Evolutionary conservation across 1,140 invertebrate species (phyloP), one percentile per base, ranked within the genome.

Genomic region (Parapsyche elsis): DNA sequence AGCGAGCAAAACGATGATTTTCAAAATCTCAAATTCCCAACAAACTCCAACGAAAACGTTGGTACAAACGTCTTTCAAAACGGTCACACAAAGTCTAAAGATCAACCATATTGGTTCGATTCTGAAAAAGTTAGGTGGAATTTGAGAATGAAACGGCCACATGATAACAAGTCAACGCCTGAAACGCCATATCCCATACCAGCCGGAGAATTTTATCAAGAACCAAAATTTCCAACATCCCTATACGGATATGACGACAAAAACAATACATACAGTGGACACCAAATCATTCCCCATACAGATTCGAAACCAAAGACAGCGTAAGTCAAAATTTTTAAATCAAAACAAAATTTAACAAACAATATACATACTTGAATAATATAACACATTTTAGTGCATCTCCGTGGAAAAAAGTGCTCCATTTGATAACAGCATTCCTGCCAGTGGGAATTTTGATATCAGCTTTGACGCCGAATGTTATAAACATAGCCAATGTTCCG

Each of bases 361-460:
- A n/a, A n/a, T n/a, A n/a, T n/a, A n/a, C n/a, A n/a, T n/a, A n/a
- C 30, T 38, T 38, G 30, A 38, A 38, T 38, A 38, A n/a, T n/a
- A n/a, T n/a, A n/a, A n/a, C n/a, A n/a, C n/a, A n/a, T n/a, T 79
- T 26, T 59, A 83, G 81, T 1, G 23, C 71, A 16, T 83, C 81
- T 16, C 85, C 87, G n/a, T 88, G 85, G 86, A 88, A 88, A 80
- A 87, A 86, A 83, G 85, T 87, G 30, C 84, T 88, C 9, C 87
- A 88, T 81, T 84, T 89, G 82, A 81, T 89, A 71, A 86, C 88
- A 7, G 86, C 89, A 57, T 86, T 89, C 78, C 85, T 90, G 57
- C 89, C 89, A 4, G 87, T 90, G 49, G 88, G 88, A 1, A 79
- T 90, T n/a, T 83, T 90, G 61, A 85, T 90, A 26, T 88, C 88